Evolutionary conservation across 2,888 invertebrate species (phyloP), one percentile per base, ranked within the genome.

Genomic region (Acronicta aceris): DNA sequence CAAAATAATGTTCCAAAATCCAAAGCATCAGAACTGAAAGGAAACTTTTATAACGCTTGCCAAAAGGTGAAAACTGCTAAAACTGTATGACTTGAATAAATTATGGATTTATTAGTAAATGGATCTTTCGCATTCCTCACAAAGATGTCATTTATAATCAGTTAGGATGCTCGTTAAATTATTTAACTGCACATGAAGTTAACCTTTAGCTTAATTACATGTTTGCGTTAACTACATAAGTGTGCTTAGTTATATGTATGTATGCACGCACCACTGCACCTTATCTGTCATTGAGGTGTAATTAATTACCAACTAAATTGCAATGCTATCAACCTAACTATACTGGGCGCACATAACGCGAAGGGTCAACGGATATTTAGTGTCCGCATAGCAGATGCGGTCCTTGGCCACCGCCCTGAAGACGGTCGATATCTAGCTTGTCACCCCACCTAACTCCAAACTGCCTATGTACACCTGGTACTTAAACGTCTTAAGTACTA

Each of bases 341-440:
- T 86, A 88, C 89, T 71, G 85, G 86, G 84, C 76, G 79, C 81
- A 85, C 86, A 90, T 90, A 90, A 81, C 60, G 64, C 73, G 84
- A 89, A 91, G 91, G 93, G 93, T 93, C 93, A 93, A 93, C 89
- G 92, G 89, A 92, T 93, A 93, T 90, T 92, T 91, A 93, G 92
- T 91, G 90, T 89, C 90, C 91, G 91, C 91, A 90, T 91, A 91
- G 91, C 92, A 91, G 92, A 92, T 92, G 92, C 91, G 91, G 91
- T 92, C 90, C 92, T 93, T 92, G 89, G 92, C 89, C 91, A 88
- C 88, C 91, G 89, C 90, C 92, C 91, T 89, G 72, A 94, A 94
- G 94, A 93, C 94, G 94, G 94, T 94, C 94, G 93, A 94, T 94
- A 93, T 82, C 87, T 77, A 78, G 74, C 70, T 84, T 87, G 91